Percentiles rank a stretch among this genome's conserved stretches.
Conservation (phyloP, 2,888 invertebrate genomes). For the Aethes cnicana region DNA sequence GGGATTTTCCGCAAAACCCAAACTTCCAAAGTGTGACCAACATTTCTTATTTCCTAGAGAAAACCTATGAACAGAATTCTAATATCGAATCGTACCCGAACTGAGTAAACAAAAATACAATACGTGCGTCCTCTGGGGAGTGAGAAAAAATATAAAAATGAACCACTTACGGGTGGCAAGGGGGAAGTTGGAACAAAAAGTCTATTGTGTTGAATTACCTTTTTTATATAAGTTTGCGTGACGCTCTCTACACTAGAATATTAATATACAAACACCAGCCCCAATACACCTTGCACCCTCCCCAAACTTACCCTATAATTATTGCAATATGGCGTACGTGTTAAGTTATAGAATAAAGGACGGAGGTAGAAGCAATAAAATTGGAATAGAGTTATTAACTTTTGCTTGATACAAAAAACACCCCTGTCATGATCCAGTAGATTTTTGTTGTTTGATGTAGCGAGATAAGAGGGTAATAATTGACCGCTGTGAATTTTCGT, state of each 20-base stretch:
- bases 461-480: conserved; percentile 10
- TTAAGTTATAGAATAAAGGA: conserved; percentile 28
- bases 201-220: conserved; percentile 45
- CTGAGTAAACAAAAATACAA: conserved; percentile 31
- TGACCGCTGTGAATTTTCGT: conserved; percentile 9
- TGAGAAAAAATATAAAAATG: conserved; percentile 36
- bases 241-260: conserved; percentile 48
- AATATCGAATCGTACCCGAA: conserved; percentile 30
- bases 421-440: conserved; percentile 33
- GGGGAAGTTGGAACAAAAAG: conserved; percentile 38
- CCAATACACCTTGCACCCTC: conserved; percentile 42
- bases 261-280: conserved; percentile 53
- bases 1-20: conserved; percentile 8
- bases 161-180: conserved; percentile 41
- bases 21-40: conserved; percentile 22
- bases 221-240: conserved; percentile 46
- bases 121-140: conserved; percentile 29
- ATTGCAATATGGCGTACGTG: conserved; percentile 43
- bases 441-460: conserved; percentile 32
- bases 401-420: conserved; percentile 17
- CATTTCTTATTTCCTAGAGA: conserved; percentile 20
- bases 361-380: conserved; percentile 29
- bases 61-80: conserved; percentile 29
- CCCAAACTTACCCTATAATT: conserved; percentile 49
- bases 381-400: conserved; percentile 31